A percentile compares a stretch with the other conserved stretches of the same genome.
phyloP scores from a whole-genome alignment of 2,113 vertebrate species.

The Eubucco bourcierii region DNA sequence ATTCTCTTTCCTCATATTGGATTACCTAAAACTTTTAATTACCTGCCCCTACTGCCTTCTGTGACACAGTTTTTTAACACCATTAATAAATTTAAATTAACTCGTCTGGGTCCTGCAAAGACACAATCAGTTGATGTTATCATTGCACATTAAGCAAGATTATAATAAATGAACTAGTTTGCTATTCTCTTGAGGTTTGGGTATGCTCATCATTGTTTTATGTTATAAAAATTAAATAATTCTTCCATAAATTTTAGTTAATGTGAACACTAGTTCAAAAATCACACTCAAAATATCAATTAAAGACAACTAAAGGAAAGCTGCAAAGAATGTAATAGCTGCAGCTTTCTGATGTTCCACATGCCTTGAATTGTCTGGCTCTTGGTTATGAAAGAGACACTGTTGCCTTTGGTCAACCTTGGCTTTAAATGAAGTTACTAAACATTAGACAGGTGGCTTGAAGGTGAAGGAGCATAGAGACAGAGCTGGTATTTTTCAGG shows the following conservation, averaged over 20 bases:
- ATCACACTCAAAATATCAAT: not conserved
- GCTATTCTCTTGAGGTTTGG: constrained; percentile 27
- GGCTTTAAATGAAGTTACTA: not conserved
- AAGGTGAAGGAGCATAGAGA: not conserved
- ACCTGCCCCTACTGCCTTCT: not conserved
- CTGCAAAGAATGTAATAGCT: not conserved
- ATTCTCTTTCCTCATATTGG: not conserved
- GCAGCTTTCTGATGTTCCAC: not conserved
- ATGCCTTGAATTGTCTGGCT: not conserved
- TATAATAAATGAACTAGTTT: constrained; percentile 30
- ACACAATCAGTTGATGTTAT: constrained; percentile 15
- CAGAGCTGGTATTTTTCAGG: not conserved
- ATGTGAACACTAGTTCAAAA: not conserved
- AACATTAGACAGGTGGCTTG: not conserved
- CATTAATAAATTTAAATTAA: constrained; percentile 46
- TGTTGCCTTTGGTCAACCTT: not conserved
- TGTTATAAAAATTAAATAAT: constrained; percentile 39
- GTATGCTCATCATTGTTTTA: constrained; percentile 12
- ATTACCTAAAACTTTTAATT: constrained; percentile 57
- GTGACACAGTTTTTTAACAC: constrained; percentile 19
- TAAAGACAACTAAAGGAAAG: not conserved
- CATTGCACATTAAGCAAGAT: constrained; percentile 2
- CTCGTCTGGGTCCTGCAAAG: not conserved
- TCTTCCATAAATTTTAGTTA: not conserved
- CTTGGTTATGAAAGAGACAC: not conserved